phyloP scores from a whole-genome alignment of 2,888 invertebrate genomes.

The Neoscelio sp. region DNA sequence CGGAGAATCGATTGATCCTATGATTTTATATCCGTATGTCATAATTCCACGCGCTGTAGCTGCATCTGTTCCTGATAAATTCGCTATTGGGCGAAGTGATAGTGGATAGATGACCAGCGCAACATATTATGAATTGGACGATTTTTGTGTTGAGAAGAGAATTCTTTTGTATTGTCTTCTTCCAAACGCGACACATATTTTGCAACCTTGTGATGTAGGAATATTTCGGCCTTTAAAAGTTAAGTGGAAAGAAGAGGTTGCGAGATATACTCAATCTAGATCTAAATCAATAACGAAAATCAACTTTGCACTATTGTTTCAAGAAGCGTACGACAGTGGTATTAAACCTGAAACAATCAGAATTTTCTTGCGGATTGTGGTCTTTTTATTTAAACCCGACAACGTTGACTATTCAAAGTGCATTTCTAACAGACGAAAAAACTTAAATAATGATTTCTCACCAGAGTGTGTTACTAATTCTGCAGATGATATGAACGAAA shows the following conservation, averaged over 20 bases:
- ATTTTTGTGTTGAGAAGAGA: slow-evolving; percentile 71
- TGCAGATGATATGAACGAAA: neutral
- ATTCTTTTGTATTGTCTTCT: slow-evolving; percentile 72
- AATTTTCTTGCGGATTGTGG: no score
- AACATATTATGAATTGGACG: slow-evolving; percentile 76
- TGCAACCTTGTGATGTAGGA: slow-evolving; percentile 73
- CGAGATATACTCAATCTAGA: slow-evolving; percentile 67
- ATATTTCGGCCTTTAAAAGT: slow-evolving; percentile 74
- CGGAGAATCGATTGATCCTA: slow-evolving; percentile 15
- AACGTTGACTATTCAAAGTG: slow-evolving; percentile 43
- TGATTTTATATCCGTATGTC: slow-evolving; percentile 52
- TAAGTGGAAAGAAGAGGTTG: slow-evolving; percentile 72
- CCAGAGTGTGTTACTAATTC: neutral
- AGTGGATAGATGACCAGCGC: slow-evolving; percentile 77
- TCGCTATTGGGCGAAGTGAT: slow-evolving; percentile 74
- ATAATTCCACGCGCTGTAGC: slow-evolving; percentile 69
- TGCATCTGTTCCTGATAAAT: slow-evolving; percentile 65
- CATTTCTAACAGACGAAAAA: slow-evolving; percentile 29
- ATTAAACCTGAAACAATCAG: slow-evolving; percentile 23
- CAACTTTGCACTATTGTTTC: slow-evolving; percentile 71
- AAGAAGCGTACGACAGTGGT: slow-evolving; percentile 38
- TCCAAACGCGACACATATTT: slow-evolving; percentile 68
- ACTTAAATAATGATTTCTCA: neutral
- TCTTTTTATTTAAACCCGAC: slow-evolving; percentile 38
- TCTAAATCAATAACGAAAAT: slow-evolving; percentile 70